Evolutionary conservation across 2,888 invertebrate species (phyloP), one percentile per base, ranked within the genome.

Genomic region (Cephus pulcher): DNA sequence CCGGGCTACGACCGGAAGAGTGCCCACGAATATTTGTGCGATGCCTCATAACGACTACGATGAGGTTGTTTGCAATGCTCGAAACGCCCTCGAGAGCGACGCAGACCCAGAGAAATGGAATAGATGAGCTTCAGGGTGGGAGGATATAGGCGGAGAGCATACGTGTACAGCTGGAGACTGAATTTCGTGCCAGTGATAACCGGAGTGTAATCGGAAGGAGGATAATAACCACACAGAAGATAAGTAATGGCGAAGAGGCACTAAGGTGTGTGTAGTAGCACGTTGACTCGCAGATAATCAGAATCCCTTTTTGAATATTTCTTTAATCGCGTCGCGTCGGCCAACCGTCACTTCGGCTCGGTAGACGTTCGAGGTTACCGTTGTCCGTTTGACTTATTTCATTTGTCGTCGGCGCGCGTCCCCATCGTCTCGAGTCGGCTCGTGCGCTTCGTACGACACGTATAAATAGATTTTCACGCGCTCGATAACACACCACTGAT

Each of bases 1-100:
- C 71, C 71, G 77, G 77, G 74, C 77, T 71, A 80, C 76, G 73
- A 79, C 83, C 82, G 82, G 82, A 84, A 85, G 80, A 79, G 80
- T 70, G 75, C 80, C 81, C 70, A 78, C 82, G 83, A 82, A 86
- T 85, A 83, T 86, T 86, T 83, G 80, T 84, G 80, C 82, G 80
- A 80, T 81, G 83, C 78, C 81, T 83, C 84, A 81, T 84, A 84
- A 84, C 84, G 83, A 84, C 83, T 80, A 76, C 80, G 84, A 83
- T 81, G 83, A 82, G 84, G 80, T 84, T 86, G 82, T 83, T 85
- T 82, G 80, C 83, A 23, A 71, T 71, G 71, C 71, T 71, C 71
- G 23, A 56, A 56, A 56, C 56, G 56, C 56, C 23, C 56, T 56
- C 56, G 56, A 56, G 56, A 56, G 56, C 9, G 6, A 23, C 56